Base-by-base conservation (phyloP, 2,888 invertebrate genomes). In the Lepas anatifera region DNA sequence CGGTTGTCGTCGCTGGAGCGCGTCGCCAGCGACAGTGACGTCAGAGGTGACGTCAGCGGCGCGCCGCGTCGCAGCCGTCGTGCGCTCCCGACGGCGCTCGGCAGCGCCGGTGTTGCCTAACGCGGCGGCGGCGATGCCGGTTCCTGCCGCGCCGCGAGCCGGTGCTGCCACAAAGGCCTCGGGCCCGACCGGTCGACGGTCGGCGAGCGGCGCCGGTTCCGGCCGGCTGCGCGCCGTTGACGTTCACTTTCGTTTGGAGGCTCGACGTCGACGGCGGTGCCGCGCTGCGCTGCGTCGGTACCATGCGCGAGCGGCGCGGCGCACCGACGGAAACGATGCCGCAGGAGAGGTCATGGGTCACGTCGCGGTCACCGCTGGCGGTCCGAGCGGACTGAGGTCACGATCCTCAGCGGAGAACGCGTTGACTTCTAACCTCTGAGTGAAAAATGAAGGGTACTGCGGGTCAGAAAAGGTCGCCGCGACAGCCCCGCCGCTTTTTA, bases 221-320 rank as follows among this genome's bases (percentile, higher is more conserved):
- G 58, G 32, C 22, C 32, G 32, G 58, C 22, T 22, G 58, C n/a
- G n/a, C n/a, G n/a, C n/a, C 3, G 18, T 13, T 7, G 7, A 35
- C 58, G 58, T 58, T 58, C 58, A 58, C 58, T 58, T 58, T 58
- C 58, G 58, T 58, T 25, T 25, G 48, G 48, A n/a, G 18, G n/a
- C 25, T 25, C 50, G 50, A 27, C 27, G 27, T 18, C 2, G 22
- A n/a, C 46, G 22, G 46, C 16, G 1, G 16, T 7, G 46, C 7
- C 46, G 22, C 22, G 46, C n/a, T 7, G 10, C 46, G 3, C 46
- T 16, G 46, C 16, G 22, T 22, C 46, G 46, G 46, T 11, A 18
- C 22, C 22, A n/a, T 22, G 27, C n/a, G 27, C 11, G 22, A 25
- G 13, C 27, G 50, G 27, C 27, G 11, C 50, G n/a, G 25, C 10